phyloP scores from a whole-genome alignment of 1,140 invertebrate genomes.

The Achroia grisella region DNA sequence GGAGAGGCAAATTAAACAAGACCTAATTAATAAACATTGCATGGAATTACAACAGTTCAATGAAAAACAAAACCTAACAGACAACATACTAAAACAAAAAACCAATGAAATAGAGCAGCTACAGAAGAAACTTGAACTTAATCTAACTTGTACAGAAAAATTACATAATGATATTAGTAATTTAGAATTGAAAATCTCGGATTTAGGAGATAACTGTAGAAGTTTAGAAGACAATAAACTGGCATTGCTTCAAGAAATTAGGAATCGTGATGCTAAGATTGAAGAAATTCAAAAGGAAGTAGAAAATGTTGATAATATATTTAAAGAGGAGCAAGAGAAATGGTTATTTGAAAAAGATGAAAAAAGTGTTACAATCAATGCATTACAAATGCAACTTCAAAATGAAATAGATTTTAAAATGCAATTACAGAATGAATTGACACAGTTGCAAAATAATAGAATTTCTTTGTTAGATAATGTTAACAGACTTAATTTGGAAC shows the following conservation, averaged over 20 bases:
- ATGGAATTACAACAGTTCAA: conserved; percentile 32
- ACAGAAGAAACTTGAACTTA: no score
- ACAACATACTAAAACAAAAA: conserved; percentile 21
- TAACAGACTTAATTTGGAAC: conserved; percentile 8
- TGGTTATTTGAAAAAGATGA: conserved; percentile 33
- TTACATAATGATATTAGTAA: conserved; percentile 27
- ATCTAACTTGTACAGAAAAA: conserved; percentile 14
- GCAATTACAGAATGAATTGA: conserved; percentile 22
- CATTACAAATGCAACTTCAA: conserved; percentile 39
- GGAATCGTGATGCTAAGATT: conserved; percentile 25
- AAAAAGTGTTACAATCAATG: conserved; percentile 28
- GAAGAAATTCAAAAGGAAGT: conserved; percentile 33
- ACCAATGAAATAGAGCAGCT: no score
- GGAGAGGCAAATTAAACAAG: conserved; percentile 40
- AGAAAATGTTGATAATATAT: conserved; percentile 24
- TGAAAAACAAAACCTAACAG: conserved; percentile 19
- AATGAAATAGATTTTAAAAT: conserved; percentile 42
- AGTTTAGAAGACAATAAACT: conserved; percentile 25
- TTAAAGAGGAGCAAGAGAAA: conserved; percentile 30
- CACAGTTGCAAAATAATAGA: conserved; percentile 9
- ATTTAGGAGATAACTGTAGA: conserved; percentile 27
- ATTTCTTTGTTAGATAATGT: conserved; percentile 11
- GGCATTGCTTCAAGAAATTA: conserved; percentile 25
- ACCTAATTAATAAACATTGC: conserved; percentile 32
- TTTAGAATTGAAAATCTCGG: conserved; percentile 18